Percentiles rank a stretch among this genome's conserved stretches.
phyloP scores from a whole-genome alignment of 2,888 invertebrate species.

The Halictus ligatus region DNA sequence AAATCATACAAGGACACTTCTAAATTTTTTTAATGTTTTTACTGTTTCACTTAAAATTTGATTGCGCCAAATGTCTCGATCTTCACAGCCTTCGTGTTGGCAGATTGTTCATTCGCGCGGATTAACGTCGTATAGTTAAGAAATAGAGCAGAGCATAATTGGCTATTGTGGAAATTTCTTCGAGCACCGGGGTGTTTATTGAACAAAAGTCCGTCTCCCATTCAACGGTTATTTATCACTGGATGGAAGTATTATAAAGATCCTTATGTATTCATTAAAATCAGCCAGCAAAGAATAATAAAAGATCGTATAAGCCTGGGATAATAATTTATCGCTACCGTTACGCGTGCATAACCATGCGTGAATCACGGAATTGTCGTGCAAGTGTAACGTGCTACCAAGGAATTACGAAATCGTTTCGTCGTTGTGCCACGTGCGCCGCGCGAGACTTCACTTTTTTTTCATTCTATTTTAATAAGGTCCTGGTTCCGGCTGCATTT shows the following conservation, averaged over 20 bases:
- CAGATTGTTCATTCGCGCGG: background rate
- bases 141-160: constrained; percentile 5
- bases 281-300: constrained; percentile 45
- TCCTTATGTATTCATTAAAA: constrained; percentile 30
- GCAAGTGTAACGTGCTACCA: constrained; percentile 52
- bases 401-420: constrained; percentile 63
- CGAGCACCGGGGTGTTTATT: background rate
- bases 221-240: background rate
- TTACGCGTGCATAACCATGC: constrained; percentile 65
- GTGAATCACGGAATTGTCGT: constrained; percentile 73
- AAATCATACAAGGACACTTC: no score
- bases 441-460: constrained; percentile 37
- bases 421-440: constrained; percentile 45
- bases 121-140: background rate
- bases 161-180: constrained; percentile 1
- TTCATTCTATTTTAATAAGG: constrained; percentile 53
- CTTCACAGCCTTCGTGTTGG: background rate
- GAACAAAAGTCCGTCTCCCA: background rate
- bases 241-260: background rate
- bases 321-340: constrained; percentile 61
- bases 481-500: constrained; percentile 67
- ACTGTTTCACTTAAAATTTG: background rate
- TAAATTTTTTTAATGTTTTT: no score
- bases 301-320: constrained; percentile 20
- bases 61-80: no score